phyloP scores from a whole-genome alignment of 1,140 invertebrate genomes.

The Drosophila ogumai region DNA sequence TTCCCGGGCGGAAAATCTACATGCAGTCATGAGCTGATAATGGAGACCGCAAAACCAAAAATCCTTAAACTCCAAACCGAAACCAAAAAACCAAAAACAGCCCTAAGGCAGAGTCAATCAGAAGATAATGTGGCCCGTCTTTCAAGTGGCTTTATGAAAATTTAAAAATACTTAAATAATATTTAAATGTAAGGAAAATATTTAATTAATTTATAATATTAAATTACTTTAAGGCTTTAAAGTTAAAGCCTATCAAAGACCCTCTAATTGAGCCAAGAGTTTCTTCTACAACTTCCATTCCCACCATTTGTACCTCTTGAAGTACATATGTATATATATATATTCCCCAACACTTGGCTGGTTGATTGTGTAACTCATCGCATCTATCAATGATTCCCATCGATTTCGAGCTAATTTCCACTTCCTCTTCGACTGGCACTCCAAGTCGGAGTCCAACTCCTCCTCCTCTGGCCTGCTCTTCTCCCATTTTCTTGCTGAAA shows the following conservation, averaged over 20 bases:
- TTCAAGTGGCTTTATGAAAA: not conserved
- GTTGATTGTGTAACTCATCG: conserved; percentile 34
- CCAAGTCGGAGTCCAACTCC: not conserved
- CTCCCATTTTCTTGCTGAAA: conserved; percentile 4
- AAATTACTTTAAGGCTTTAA: not conserved
- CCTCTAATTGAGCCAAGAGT: not conserved
- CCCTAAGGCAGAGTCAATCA: conserved; percentile 12
- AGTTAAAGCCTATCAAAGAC: not conserved
- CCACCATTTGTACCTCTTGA: conserved; percentile 22
- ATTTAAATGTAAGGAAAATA: not conserved
- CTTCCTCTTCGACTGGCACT: conserved; percentile 39
- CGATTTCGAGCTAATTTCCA: conserved; percentile 47
- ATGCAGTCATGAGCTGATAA: conserved; percentile 20
- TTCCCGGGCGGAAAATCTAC: conserved; percentile 21
- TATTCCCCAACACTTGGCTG: not conserved
- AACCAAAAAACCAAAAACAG: conserved; percentile 5
- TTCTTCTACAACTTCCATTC: conserved; percentile 17
- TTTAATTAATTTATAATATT: not conserved
- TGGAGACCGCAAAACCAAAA: conserved; percentile 12
- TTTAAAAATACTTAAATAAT: too few relatives aligned
- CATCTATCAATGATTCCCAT: conserved; percentile 42
- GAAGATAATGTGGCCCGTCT: not conserved
- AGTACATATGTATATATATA: not conserved
- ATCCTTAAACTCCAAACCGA: conserved; percentile 5
- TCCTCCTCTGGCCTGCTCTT: not conserved